Conservation (phyloP, 2,113 vertebrate species). For the Platysternon megacephalum region DNA sequence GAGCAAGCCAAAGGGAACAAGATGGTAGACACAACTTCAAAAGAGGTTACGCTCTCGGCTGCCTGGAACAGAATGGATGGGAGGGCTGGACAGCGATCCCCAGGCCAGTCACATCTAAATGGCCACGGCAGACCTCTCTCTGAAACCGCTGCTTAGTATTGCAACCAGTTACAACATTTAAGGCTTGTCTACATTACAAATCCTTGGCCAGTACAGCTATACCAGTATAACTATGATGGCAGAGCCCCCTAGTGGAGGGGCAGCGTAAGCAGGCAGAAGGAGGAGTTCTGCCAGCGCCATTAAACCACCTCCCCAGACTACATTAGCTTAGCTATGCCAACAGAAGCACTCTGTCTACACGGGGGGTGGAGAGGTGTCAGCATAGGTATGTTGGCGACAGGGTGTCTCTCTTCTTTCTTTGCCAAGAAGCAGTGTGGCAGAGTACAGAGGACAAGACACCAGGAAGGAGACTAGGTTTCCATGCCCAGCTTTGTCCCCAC, state of each 20-base stretch:
- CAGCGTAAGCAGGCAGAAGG: background rate
- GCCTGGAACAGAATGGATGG: background rate
- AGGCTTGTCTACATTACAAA: background rate
- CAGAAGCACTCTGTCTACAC: background rate
- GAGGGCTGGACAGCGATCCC: background rate
- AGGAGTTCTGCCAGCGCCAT: background rate
- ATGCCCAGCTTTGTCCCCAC: background rate
- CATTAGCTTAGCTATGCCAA: background rate
- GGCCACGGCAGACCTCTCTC: background rate
- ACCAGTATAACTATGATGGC: background rate
- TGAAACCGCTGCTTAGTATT: background rate
- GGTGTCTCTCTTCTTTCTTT: background rate
- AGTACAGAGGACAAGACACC: background rate
- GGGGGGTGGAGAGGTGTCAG: background rate
- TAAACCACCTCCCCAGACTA: background rate
- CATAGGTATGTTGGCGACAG: background rate
- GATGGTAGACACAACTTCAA: background rate
- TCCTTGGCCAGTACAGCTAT: background rate
- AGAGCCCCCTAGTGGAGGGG: background rate
- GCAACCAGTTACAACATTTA: background rate
- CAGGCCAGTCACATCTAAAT: background rate
- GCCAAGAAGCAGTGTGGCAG: background rate
- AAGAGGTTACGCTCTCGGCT: background rate
- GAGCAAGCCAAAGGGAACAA: background rate
- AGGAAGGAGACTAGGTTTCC: background rate